Conservation (phyloP, 2,888 invertebrate genomes). For the Drosophila incognita region DNA sequence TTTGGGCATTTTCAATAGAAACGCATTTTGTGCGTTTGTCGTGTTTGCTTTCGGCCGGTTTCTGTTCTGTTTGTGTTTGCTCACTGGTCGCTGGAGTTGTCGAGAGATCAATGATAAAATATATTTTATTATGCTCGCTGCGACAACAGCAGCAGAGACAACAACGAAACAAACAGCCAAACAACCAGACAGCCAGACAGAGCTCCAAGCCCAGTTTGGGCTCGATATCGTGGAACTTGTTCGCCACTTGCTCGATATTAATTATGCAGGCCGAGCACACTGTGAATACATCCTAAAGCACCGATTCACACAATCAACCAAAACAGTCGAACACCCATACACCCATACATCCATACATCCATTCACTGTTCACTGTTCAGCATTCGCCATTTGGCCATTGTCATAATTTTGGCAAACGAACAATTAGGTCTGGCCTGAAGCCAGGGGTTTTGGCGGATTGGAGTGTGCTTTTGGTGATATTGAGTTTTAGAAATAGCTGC, state of each 20-base stretch:
- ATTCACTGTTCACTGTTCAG: constrained; percentile 29
- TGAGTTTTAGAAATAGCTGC: constrained; percentile 33
- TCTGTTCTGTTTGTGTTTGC: constrained; percentile 40
- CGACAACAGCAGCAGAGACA: constrained; percentile 35
- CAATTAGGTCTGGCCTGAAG: constrained; percentile 60
- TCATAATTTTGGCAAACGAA: constrained; percentile 65
- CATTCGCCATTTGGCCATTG: constrained; percentile 52
- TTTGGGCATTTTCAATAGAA: constrained; percentile 33
- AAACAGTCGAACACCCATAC: not conserved
- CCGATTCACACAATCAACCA: constrained; percentile 3
- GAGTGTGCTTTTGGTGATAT: constrained; percentile 11
- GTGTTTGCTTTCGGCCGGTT: constrained; percentile 49
- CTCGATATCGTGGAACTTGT: constrained; percentile 37
- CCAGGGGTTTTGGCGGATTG: constrained; percentile 8
- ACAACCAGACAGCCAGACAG: constrained; percentile 6
- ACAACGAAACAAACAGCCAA: constrained; percentile 12
- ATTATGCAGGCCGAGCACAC: constrained; percentile 50
- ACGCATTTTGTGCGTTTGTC: constrained; percentile 47
- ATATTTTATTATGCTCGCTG: constrained; percentile 71
- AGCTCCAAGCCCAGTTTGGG: constrained; percentile 3
- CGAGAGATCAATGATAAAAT: constrained; percentile 70
- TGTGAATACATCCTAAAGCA: constrained; percentile 3
- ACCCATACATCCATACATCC: not conserved
- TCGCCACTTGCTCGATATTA: constrained; percentile 58
- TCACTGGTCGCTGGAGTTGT: constrained; percentile 35